phyloP scores from a whole-genome alignment of 2,888 invertebrate species.

The Eristalis pertinax region DNA sequence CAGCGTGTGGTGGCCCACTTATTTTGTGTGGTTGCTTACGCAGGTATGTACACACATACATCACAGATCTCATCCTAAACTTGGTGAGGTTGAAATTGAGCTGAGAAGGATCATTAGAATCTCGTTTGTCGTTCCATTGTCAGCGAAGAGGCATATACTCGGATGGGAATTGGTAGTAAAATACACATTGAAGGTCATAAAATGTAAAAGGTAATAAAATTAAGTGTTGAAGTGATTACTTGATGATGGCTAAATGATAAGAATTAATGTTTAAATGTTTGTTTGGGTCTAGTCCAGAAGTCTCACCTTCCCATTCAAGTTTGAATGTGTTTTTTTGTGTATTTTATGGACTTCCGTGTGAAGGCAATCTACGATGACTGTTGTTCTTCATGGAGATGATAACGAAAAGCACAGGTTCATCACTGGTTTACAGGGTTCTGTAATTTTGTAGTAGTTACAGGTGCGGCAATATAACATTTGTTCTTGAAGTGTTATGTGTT shows the following conservation, averaged over 20 bases:
- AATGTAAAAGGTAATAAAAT: constrained; percentile 33
- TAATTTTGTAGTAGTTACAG: too few relatives aligned
- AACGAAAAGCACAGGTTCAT: too few relatives aligned
- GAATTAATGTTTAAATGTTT: neutral
- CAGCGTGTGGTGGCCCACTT: neutral
- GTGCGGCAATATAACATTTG: too few relatives aligned
- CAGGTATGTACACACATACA: neutral
- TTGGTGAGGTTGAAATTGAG: constrained; percentile 1
- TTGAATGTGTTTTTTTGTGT: neutral
- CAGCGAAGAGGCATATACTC: neutral
- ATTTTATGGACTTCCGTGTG: neutral
- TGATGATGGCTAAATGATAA: constrained; percentile 18
- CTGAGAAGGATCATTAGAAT: constrained; percentile 26
- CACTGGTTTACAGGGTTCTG: too few relatives aligned
- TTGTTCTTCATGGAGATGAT: too few relatives aligned
- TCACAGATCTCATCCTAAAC: neutral
- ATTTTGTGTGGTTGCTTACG: neutral
- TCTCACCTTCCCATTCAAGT: too few relatives aligned
- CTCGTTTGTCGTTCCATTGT: constrained; percentile 33
- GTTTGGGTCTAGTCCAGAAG: neutral
- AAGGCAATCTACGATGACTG: too few relatives aligned
- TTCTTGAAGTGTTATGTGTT: too few relatives aligned
- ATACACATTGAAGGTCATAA: constrained; percentile 13
- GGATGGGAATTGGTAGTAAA: constrained; percentile 12
- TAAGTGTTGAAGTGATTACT: constrained; percentile 24